Conservation (phyloP, 2,113 vertebrate genomes). For the Eulemur macaco region DNA sequence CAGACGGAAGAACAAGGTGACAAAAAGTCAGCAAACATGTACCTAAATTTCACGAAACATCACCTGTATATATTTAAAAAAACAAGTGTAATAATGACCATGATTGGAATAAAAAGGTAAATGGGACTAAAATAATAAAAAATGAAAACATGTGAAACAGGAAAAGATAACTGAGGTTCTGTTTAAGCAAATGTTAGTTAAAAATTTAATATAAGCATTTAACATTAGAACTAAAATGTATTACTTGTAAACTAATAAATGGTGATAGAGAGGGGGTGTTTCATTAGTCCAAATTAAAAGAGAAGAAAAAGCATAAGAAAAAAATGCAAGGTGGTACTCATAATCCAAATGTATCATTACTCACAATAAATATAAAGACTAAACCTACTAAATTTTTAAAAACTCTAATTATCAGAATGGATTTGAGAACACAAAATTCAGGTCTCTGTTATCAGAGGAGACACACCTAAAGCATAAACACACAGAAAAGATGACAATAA, state of each 20-base stretch:
- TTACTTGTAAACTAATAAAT: neutral
- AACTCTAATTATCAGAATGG: neutral
- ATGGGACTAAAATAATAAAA: neutral
- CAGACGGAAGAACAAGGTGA: neutral
- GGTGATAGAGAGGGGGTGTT: neutral
- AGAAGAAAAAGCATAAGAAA: neutral
- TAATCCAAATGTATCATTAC: neutral
- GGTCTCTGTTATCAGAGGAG: neutral
- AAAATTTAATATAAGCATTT: neutral
- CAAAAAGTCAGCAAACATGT: neutral
- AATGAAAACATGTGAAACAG: neutral
- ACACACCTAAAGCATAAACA: neutral
- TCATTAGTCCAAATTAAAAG: neutral
- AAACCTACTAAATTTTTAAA: neutral
- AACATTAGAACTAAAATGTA: neutral
- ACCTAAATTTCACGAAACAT: neutral
- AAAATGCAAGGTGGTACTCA: neutral
- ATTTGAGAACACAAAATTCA: neutral
- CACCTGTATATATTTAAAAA: neutral
- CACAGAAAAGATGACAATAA: neutral
- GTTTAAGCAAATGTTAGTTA: neutral
- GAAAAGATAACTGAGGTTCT: neutral
- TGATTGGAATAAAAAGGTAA: neutral
- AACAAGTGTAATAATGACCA: neutral
- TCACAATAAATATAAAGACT: neutral